Percentiles rank a stretch among this genome's conserved stretches.
Evolutionary conservation across 1,140 invertebrate species (phyloP).

Genomic region (Cyclina sinensis): DNA sequence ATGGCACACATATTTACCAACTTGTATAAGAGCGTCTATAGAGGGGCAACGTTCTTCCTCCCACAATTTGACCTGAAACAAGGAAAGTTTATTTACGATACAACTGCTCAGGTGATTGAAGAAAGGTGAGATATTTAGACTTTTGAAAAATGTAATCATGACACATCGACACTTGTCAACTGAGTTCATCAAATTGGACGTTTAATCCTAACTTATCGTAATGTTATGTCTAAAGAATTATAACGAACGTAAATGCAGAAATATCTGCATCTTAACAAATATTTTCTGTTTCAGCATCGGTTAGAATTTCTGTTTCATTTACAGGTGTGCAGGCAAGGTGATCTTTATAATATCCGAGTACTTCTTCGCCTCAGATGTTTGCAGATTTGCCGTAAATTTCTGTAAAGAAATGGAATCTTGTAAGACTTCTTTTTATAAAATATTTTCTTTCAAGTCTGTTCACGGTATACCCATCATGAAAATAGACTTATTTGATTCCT

Average conservation of each 20-base stretch:
- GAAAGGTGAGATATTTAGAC: conserved; percentile 35
- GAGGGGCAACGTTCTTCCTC: conserved; percentile 36
- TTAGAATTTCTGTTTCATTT: background rate
- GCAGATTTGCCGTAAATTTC: conserved; percentile 39
- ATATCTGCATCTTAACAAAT: too few relatives aligned
- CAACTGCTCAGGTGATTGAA: conserved; percentile 50
- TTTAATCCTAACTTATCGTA: too few relatives aligned
- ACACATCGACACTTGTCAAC: too few relatives aligned
- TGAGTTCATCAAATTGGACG: too few relatives aligned
- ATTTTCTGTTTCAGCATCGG: conserved; percentile 1
- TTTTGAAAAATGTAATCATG: too few relatives aligned
- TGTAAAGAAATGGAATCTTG: conserved; percentile 29
- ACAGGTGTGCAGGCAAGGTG: conserved; percentile 49
- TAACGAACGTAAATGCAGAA: too few relatives aligned
- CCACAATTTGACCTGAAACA: conserved; percentile 52
- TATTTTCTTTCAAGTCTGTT: too few relatives aligned
- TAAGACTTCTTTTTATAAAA: too few relatives aligned
- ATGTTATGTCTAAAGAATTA: too few relatives aligned
- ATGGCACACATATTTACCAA: conserved; percentile 45
- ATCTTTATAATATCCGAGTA: conserved; percentile 55
- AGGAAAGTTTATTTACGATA: conserved; percentile 3
- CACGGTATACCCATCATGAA: too few relatives aligned
- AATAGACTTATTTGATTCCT: too few relatives aligned
- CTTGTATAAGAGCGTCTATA: conserved; percentile 20
- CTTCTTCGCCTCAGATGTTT: conserved; percentile 38